Conservation (phyloP, 2,888 invertebrate genomes). For the Venustoraphidia nigricollis region DNA sequence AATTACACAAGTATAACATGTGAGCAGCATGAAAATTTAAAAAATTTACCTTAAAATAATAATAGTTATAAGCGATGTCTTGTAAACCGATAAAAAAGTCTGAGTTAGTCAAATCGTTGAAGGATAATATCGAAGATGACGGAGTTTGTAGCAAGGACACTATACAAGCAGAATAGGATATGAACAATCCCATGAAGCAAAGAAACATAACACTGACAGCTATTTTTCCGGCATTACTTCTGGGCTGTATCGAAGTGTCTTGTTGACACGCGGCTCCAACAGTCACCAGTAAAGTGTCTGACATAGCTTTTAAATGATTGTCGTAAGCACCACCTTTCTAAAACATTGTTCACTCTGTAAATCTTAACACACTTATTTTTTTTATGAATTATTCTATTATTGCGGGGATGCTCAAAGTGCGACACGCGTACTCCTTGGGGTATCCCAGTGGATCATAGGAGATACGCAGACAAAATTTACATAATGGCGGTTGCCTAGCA, state of each 20-base stretch:
- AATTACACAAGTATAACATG: too few relatives aligned
- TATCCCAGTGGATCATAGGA: too few relatives aligned
- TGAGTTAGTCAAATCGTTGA: slow-evolving; percentile 39
- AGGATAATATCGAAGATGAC: slow-evolving; percentile 38
- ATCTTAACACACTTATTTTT: too few relatives aligned
- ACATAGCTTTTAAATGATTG: too few relatives aligned
- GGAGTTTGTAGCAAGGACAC: slow-evolving; percentile 49
- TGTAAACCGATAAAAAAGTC: slow-evolving; percentile 41
- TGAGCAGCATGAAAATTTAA: too few relatives aligned
- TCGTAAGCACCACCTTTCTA: too few relatives aligned
- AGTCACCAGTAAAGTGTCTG: slow-evolving; percentile 30
- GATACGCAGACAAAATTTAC: too few relatives aligned
- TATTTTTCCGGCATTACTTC: slow-evolving; percentile 24
- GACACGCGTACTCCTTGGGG: too few relatives aligned
- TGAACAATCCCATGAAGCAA: slow-evolving; percentile 42
- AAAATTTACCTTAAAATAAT: slow-evolving; percentile 39
- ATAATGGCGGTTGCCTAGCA: too few relatives aligned
- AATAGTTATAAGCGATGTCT: slow-evolving; percentile 41
- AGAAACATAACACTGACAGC: slow-evolving; percentile 39
- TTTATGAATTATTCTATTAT: too few relatives aligned
- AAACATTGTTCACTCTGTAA: too few relatives aligned
- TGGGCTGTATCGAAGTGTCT: slow-evolving; percentile 31
- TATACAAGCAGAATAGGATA: slow-evolving; percentile 50
- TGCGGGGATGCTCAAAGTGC: too few relatives aligned
- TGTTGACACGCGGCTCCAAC: slow-evolving; percentile 35